A percentile compares a stretch with the other conserved stretches of the same genome.
Evolutionary conservation across 2,888 invertebrate species (phyloP).

Genomic region (Caenorhabditis auriculariae): DNA sequence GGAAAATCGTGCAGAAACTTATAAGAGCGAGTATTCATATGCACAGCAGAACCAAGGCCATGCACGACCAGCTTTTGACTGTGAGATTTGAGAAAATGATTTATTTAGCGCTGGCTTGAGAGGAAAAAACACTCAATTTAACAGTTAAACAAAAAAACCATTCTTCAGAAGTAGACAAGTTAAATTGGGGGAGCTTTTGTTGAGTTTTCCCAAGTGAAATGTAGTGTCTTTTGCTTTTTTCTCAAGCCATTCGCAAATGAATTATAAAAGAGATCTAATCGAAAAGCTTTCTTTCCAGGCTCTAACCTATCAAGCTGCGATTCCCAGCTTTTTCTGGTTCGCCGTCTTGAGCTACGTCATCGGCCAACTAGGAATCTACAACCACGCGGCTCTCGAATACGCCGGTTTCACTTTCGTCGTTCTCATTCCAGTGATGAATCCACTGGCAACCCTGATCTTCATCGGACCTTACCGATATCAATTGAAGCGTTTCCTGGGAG

Average conservation of each 20-base stretch:
- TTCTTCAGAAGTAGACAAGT: too few relatives aligned
- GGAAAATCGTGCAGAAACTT: neutral
- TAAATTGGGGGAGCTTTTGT: too few relatives aligned
- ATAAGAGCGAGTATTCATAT: neutral
- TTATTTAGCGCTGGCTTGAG: too few relatives aligned
- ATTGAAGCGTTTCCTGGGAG: too few relatives aligned
- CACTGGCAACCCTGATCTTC: constrained; percentile 10
- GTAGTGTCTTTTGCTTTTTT: too few relatives aligned
- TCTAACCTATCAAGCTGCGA: constrained; percentile 9
- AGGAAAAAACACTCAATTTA: too few relatives aligned
- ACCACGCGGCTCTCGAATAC: constrained; percentile 12
- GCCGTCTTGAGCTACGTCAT: constrained; percentile 7
- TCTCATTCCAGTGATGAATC: constrained; percentile 13
- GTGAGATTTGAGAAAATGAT: neutral
- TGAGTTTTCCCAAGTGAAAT: too few relatives aligned
- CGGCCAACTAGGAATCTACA: constrained; percentile 8
- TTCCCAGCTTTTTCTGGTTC: constrained; percentile 13
- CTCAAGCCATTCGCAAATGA: too few relatives aligned
- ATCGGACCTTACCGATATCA: constrained; percentile 7
- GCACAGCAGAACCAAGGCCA: neutral
- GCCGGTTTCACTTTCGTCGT: constrained; percentile 8
- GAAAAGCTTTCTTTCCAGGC: neutral
- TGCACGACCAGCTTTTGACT: neutral
- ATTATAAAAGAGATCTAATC: too few relatives aligned
- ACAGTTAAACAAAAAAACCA: too few relatives aligned